Evolutionary conservation across 2,113 vertebrate genomes (phyloP).

Genomic region (Hippocampus barbouri): DNA sequence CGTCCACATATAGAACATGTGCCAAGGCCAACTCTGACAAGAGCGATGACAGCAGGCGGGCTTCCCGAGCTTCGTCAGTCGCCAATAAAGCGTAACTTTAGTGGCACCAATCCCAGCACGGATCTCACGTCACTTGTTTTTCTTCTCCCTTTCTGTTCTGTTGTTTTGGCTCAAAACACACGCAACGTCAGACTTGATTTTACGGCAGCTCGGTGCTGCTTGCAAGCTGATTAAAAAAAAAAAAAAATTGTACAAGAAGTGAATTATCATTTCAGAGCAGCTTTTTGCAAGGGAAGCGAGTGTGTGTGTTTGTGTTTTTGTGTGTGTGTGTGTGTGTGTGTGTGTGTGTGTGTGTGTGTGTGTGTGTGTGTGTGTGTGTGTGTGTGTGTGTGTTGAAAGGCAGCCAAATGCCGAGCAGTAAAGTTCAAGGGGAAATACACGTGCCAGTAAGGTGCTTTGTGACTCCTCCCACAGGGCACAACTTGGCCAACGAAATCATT

Average conservation of each 20-base stretch:
- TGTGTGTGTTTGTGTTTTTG: not conserved
- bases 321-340: not conserved
- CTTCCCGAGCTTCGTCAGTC: not conserved
- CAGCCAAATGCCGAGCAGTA: not conserved
- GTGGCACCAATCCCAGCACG: constrained; percentile 29
- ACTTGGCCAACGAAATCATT: not conserved
- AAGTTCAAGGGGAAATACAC: not conserved
- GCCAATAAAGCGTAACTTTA: constrained; percentile 15
- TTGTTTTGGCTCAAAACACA: not conserved
- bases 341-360: not conserved
- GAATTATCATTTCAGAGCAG: not conserved
- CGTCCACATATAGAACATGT: not conserved
- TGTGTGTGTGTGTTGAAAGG: not conserved
- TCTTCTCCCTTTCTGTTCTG: constrained; percentile 11
- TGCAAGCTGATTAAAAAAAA: not conserved
- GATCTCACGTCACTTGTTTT: constrained; percentile 13
- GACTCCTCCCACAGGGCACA: not conserved
- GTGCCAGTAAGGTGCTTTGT: not conserved
- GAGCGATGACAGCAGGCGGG: not conserved
- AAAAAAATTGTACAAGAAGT: not conserved
- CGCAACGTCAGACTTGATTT: not conserved
- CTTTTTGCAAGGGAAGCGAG: not conserved
- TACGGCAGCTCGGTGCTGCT: constrained; percentile 7
- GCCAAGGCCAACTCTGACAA: not conserved
- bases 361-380: not conserved